Evolutionary conservation across 2,797 vertebrate genomes (phyloP), one percentile per base, ranked within the genome.

Genomic region (Ficedula albicollis): DNA sequence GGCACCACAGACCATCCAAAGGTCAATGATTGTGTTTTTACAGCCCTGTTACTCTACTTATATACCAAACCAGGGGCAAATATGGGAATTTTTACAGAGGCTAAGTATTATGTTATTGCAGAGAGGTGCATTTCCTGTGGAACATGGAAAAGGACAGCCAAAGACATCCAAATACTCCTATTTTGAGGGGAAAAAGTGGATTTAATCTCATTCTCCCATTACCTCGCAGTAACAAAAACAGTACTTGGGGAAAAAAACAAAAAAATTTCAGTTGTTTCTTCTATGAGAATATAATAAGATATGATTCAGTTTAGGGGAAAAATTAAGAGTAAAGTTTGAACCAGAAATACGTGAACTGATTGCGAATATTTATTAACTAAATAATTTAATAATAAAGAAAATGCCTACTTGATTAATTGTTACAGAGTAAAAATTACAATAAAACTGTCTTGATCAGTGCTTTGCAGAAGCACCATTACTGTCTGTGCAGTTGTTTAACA

Each of bases 401-500:
- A 98, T 98, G 98, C 97, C 97, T 97, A 97, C 96, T 98, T 98
- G 98, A 98, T 98, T 98, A 98, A 98, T 98, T 98, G 98, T 98
- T 98, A 97, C 97, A 97, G 98, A 98, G 98, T 98, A 98, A 98
- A 98, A 98, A 98, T 98, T 98, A 98, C 98, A 98, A 98, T 98
- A 98, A 98, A 98, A 98, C 98, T 98, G 98, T 98, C 98, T 98
- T 98, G 98, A 98, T 98, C 98, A 98, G 97, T 98, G 98, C 97
- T 98, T 98, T 98, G 96, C 98, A 98, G 98, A 98, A 98, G 98
- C 97, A 72, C 98, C 97, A 98, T 98, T 98, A 98, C 98, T 98
- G 98, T 98, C 98, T 98, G 98, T 98, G 98, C 98, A 97, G 98
- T 98, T 98, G 98, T 98, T 98, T 98, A 98, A 98, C 98, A 98